phyloP scores from a whole-genome alignment of 2,888 invertebrate species.

The Cheilosia soror region DNA sequence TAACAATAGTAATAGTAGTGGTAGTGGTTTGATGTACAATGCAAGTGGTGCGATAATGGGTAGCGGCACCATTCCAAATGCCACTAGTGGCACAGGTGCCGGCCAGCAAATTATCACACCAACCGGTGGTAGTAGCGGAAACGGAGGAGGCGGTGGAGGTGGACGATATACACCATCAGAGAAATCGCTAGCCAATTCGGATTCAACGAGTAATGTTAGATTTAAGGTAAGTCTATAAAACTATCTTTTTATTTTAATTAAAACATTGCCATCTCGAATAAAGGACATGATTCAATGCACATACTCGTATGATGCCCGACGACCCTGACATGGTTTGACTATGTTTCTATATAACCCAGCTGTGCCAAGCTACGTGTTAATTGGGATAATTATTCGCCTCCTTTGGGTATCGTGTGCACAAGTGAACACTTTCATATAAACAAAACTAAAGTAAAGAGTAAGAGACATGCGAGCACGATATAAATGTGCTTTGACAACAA shows the following conservation, averaged over 20 bases:
- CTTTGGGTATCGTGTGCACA: constrained; percentile 16
- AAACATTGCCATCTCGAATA: neutral
- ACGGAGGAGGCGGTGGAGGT: constrained; percentile 72
- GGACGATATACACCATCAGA: constrained; percentile 83
- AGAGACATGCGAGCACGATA: neutral
- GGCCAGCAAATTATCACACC: constrained; percentile 52
- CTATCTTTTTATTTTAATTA: neutral
- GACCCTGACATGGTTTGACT: constrained; percentile 26
- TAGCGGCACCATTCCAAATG: constrained; percentile 76
- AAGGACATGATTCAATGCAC: constrained; percentile 20
- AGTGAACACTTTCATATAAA: constrained; percentile 22
- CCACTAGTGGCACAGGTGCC: constrained; percentile 74
- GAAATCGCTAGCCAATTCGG: constrained; percentile 82
- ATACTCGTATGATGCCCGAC: neutral
- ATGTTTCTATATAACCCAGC: neutral
- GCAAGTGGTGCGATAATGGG: constrained; percentile 62
- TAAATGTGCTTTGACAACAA: constrained; percentile 65
- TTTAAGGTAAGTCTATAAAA: constrained; percentile 81
- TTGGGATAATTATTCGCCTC: constrained; percentile 44
- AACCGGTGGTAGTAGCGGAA: constrained; percentile 47
- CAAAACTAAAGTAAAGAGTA: constrained; percentile 22
- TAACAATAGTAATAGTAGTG: constrained; percentile 73
- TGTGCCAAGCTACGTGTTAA: constrained; percentile 11
- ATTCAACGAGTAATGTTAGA: constrained; percentile 82
- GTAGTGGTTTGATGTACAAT: constrained; percentile 70